Base-by-base conservation (phyloP, 2,888 invertebrate species). In the Lepeophtheirus nordmannii region DNA sequence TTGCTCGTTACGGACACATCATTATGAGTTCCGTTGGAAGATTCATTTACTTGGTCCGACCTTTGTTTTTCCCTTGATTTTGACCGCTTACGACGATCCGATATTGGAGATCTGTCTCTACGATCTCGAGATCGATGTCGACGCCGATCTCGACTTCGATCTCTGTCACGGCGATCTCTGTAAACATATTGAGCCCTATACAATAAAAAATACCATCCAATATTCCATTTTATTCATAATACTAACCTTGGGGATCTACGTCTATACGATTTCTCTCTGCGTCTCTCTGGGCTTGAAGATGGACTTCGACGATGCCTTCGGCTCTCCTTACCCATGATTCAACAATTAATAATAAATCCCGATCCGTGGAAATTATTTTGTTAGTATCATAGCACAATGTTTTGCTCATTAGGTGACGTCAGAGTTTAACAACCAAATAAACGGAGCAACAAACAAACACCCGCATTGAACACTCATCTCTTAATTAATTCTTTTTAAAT, bases 231-330 rank as follows among this genome's bases (percentile, higher is more conserved):
- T 7, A 30, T 30, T 30, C 7, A 46, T 5, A 8, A 5, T 17
- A n/a, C 17, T 3, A 46, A 46, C 53, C 53, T 46, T n/a, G 53
- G 53, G 8, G 53, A 46, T 17, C 53, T 46, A 14, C 53, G 53
- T n/a, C 53, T 14, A 46, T 46, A 46, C n/a, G 53, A 46, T 17
- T 46, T 46, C 53, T 46, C 53, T 17, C 53, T 14, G 3, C 39
- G 37, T 37, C 60, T 30, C 23, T 60, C 60, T 7, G 60, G 60
- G 22, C 60, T 60, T 17, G 60, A 38, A 14, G 60, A 60, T 17
- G 60, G 60, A 20, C 37, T 60, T 17, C 60, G 60, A 22, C 60
- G 60, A 60, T 60, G 60, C 17, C 60, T 30, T 11, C 60, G 60
- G 17, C 53, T 46, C 30, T 60, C 60, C 23, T 60, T 60, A 22